Base-by-base conservation (phyloP, 2,797 vertebrate genomes). In the Orestias chungarensis region DNA sequence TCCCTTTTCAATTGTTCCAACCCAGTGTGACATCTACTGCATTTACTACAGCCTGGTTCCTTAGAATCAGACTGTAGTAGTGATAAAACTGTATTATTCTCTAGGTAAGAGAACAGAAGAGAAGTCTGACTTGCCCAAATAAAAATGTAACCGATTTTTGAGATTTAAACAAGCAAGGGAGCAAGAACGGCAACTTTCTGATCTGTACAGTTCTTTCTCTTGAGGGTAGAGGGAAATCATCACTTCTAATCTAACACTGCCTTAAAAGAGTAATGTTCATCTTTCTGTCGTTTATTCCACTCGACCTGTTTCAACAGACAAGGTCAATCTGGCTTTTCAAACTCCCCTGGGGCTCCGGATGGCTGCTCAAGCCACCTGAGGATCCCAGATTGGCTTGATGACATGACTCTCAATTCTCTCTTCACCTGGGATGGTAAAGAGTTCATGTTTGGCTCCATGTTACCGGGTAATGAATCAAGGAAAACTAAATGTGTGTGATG, bases 311-410 rank as follows among this genome's bases (percentile, higher is more conserved):
- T 6, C 74, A 3, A 15, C 72, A 73, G 81, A 88, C 86, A 88
- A 91, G 89, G 89, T 90, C 86, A 90, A 73, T 90, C 82, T 80
- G 57, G 70, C 80, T 75, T 35, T 75, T 67, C 76, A 47, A 54
- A n/a, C 71, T 50, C 64, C 79, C 73, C 64, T 49, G 33, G 55
- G 71, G 68, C 67, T 82, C 73, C 66, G 68, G 79, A 87, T 87
- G 76, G 83, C 82, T 86, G 85, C 82, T 54, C 54, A 44, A 75
- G 68, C 73, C 80, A 78, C 82, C 81, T 71, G 67, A 82, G 73
- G 68, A 78, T 75, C 81, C 69, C 44, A 47, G 44, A 80, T 71
- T 78, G 77, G 59, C 59, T 64, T 68, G 64, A 75, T 82, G 78
- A 82, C 75, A 52, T 6, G 66, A 64, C 74, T 62, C 54, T 73